phyloP scores from a whole-genome alignment of 35 echinoderm and acorn worm genomes.

The Apostichopus parvimensis region DNA sequence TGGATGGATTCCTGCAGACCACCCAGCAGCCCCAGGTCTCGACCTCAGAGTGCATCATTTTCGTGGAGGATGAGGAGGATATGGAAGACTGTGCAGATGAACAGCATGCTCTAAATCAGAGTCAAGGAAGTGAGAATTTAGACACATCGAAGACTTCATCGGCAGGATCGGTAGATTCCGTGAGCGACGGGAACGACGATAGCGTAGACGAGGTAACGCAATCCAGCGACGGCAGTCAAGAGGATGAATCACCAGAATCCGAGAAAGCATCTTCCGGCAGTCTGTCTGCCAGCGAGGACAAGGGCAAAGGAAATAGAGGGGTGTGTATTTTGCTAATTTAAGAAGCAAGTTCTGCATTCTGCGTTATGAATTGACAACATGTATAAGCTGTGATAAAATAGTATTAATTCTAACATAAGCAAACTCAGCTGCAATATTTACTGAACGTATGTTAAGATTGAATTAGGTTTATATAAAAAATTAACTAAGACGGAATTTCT shows the following conservation, averaged over 20 bases:
- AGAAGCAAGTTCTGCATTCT: too few species aligned
- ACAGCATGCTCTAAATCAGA: neutral
- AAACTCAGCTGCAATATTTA: too few species aligned
- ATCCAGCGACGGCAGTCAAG: neutral
- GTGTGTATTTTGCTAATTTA: neutral
- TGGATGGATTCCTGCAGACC: constrained; percentile 79
- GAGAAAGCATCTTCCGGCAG: neutral
- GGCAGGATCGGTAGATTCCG: neutral
- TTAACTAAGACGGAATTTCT: too few species aligned
- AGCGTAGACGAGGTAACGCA: neutral
- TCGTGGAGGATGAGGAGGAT: constrained; percentile 48
- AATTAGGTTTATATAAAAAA: too few species aligned
- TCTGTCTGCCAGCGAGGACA: neutral
- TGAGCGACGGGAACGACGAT: neutral
- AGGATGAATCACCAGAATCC: neutral
- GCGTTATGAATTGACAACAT: too few species aligned
- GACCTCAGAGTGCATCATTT: constrained; percentile 65
- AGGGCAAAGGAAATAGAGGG: constrained; percentile 3
- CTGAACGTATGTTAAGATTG: too few species aligned
- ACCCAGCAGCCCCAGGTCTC: constrained; percentile 81
- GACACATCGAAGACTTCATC: neutral
- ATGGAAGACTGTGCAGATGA: neutral
- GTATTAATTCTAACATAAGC: too few species aligned
- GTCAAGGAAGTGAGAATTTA: neutral
- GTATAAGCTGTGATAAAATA: too few species aligned